Conservation (phyloP, 2,797 vertebrate species). For the Muraenolepis orangiensis region DNA sequence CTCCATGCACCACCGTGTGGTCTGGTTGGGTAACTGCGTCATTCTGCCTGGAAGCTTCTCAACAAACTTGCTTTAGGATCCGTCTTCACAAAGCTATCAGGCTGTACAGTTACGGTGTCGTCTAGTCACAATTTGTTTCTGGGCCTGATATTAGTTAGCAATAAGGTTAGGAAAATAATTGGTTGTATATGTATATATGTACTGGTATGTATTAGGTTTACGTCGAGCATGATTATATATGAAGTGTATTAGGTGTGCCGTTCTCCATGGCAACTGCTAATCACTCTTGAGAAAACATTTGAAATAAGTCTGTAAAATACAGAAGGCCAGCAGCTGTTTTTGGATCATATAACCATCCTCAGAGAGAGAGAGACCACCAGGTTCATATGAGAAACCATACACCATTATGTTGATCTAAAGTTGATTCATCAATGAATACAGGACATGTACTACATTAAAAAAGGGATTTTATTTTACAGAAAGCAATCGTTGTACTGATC, state of each 20-base stretch:
- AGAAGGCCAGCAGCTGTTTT: not conserved
- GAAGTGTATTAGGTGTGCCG: not conserved
- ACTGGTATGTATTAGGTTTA: too few species aligned
- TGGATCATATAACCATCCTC: not conserved
- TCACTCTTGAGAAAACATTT: not conserved
- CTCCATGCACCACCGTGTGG: slow-evolving; percentile 66
- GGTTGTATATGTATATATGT: not conserved
- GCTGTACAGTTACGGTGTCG: not conserved
- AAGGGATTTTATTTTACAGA: slow-evolving; percentile 2
- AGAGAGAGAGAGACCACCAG: not conserved
- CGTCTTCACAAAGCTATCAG: not conserved
- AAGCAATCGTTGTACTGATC: not conserved
- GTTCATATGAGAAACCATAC: not conserved
- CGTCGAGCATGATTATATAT: too few species aligned
- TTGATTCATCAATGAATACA: not conserved
- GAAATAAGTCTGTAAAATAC: not conserved
- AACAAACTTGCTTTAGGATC: not conserved
- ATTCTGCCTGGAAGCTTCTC: not conserved
- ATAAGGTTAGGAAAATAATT: not conserved
- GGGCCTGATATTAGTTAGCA: not conserved
- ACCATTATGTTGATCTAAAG: not conserved
- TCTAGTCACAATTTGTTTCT: not conserved
- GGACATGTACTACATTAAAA: not conserved
- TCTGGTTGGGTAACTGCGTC: slow-evolving; percentile 28
- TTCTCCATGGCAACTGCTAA: not conserved